Evolutionary conservation across 1,140 invertebrate genomes (phyloP), one percentile per base, ranked within the genome.

Genomic region (Caenorhabditis tropicalis): DNA sequence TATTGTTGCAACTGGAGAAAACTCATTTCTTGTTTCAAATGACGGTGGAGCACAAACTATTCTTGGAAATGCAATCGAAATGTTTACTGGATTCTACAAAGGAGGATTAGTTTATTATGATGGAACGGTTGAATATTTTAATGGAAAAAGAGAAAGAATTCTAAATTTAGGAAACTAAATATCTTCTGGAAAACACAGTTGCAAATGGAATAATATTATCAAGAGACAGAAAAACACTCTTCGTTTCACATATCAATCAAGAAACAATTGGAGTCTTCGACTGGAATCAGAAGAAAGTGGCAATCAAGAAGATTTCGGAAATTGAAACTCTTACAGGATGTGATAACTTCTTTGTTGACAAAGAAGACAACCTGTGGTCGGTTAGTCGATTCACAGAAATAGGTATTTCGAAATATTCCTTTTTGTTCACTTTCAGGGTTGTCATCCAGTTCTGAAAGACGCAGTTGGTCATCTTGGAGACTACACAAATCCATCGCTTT

Each of bases 241-340:
- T 74, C n/a, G 65, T 74, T 43, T 74, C 65, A 9, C 65, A 74
- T 15, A 74, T 74, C 15, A 74, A 74, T 74, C 65, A 74, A 46
- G 65, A 74, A 43, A 74, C 65, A 4, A 74, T 74, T 10, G 65
- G 65, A 74, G 65, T 74, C 10, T 74, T 74, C 43, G 33, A 33
- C 5, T 74, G 65, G 65, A n/a, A 74, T 74, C 65, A 74, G 36
- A 46, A 74, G 36, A 74, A 74, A 24, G n/a, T 74, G 4, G 12
- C 65, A 12, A 74, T 74, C 15, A n/a, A 12, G 5, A 74, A 74
- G n/a, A 46, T 74, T 43, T 74, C 65, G 9, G 65, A 74, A 46
- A 74, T 74, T 43, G 65, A 74, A 46, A 74, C 65, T 24, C 36
- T 74, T n/a, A 74, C 65, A 10, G 65, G 65, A 27, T 74, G 65